Evolutionary conservation across 2,113 vertebrate genomes (phyloP).

Genomic region (Podocnemis expansa): DNA sequence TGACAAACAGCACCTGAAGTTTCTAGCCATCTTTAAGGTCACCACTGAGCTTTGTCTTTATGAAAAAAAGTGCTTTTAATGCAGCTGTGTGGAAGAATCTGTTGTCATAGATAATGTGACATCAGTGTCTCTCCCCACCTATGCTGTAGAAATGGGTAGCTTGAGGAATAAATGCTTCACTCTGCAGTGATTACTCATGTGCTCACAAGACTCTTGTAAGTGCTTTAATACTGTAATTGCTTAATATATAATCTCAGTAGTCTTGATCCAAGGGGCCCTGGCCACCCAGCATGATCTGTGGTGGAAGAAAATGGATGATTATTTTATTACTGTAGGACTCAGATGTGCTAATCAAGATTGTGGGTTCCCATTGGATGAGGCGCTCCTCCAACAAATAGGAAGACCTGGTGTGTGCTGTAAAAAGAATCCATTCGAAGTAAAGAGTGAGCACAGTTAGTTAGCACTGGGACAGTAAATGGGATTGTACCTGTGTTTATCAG

Average conservation of each 20-base stretch:
- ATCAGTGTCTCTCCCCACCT: not conserved
- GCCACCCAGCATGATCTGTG: not conserved
- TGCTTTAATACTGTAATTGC: not conserved
- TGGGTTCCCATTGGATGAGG: not conserved
- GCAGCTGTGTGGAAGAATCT: not conserved
- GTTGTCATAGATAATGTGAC: not conserved
- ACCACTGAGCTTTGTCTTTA: not conserved
- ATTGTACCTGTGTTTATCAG: not conserved
- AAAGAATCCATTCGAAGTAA: not conserved
- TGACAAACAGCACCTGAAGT: not conserved
- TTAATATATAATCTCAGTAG: not conserved
- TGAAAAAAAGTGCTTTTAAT: not conserved
- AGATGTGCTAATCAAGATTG: not conserved
- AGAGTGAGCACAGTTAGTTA: too few species aligned
- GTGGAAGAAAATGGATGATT: not conserved
- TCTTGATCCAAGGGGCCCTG: not conserved
- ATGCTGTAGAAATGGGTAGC: not conserved
- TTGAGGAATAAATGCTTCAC: not conserved
- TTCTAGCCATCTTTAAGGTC: not conserved
- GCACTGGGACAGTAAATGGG: too few species aligned
- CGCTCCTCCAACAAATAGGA: fast-evolving
- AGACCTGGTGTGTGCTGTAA: not conserved
- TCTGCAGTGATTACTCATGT: not conserved
- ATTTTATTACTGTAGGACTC: not conserved
- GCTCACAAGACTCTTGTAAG: fast-evolving